Percentiles rank a stretch among this genome's conserved stretches.
These are phyloP conservation scores for Forbesichthys papilliferus DNA, from an alignment of 2,113 vertebrate genomes.

Conservation along the genomic window DNA sequence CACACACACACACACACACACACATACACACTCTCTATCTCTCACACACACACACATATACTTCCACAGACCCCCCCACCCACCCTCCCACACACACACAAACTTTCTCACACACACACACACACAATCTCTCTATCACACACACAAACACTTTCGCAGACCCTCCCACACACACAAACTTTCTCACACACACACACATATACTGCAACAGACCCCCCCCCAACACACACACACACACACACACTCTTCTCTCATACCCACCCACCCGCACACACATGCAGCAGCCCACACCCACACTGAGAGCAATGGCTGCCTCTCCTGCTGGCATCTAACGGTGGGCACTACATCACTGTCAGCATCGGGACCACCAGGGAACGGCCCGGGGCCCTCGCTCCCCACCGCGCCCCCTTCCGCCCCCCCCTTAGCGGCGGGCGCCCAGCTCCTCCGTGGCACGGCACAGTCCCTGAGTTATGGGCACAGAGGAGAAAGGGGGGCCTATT, in stretches of 20 bases:
- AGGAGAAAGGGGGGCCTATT: slow-evolving; percentile 65
- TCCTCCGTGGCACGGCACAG: slow-evolving; percentile 62
- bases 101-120: neutral
- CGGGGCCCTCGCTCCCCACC: slow-evolving; percentile 47
- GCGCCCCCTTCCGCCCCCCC: slow-evolving; percentile 47
- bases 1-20: neutral
- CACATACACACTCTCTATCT: neutral
- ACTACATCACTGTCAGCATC: slow-evolving; percentile 85
- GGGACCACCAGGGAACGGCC: slow-evolving; percentile 80
- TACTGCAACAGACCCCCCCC: too few species aligned
- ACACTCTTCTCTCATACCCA: neutral
- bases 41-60: slow-evolving; percentile 1
- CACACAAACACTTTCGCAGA: slow-evolving; percentile 2
- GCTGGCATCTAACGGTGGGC: slow-evolving; percentile 79
- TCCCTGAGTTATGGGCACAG: slow-evolving; percentile 73
- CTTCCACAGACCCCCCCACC: neutral
- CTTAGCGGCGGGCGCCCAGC: slow-evolving; percentile 70
- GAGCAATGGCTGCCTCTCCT: slow-evolving; percentile 62
- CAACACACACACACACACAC: slow-evolving; percentile 20
- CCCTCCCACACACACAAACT: slow-evolving; percentile 38
- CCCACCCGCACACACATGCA: neutral
- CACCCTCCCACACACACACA: slow-evolving; percentile 37
- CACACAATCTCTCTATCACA: slow-evolving; percentile 4
- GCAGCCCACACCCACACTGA: slow-evolving; percentile 62
- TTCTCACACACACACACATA: neutral